Percentiles rank a stretch among this genome's conserved stretches.
phyloP scores from a whole-genome alignment of 2,797 vertebrate genomes.

The Leptoclinus maculatus region DNA sequence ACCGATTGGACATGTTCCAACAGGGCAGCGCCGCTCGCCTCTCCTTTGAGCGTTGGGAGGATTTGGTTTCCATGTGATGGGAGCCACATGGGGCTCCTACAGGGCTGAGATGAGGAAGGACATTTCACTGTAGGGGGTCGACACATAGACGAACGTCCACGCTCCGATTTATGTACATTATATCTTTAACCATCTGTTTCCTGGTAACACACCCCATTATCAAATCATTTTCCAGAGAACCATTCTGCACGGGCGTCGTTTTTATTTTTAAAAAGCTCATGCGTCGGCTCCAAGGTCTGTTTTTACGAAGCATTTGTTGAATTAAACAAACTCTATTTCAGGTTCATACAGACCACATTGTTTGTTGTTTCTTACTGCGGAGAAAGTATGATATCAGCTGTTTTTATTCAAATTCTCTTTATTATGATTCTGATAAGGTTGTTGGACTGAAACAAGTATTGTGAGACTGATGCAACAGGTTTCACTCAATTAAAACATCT shows the following conservation, averaged over 20 bases:
- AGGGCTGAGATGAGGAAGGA: conserved; percentile 3
- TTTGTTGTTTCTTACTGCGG: not conserved
- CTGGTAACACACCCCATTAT: not conserved
- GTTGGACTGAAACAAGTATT: not conserved
- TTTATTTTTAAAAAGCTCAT: not conserved
- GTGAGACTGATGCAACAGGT: not conserved
- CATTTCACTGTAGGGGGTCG: conserved; percentile 14
- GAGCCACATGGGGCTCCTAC: conserved; percentile 21
- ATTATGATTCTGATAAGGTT: not conserved
- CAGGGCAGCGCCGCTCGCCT: not conserved
- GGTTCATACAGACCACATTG: not conserved
- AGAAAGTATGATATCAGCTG: not conserved
- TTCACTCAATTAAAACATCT: not conserved
- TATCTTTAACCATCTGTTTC: conserved; percentile 28
- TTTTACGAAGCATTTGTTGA: not conserved
- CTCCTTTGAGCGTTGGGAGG: conserved; percentile 22
- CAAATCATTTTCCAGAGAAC: not conserved
- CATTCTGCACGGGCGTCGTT: not conserved
- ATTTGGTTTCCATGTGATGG: conserved; percentile 38
- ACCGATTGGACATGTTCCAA: conserved; percentile 13
- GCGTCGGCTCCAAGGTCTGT: not conserved
- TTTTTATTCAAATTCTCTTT: not conserved
- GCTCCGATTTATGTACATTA: not conserved
- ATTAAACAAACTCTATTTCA: not conserved
- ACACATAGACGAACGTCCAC: not conserved